These are phyloP conservation scores for Tetranychus truncatus DNA, from an alignment of 2,888 invertebrate genomes.

Conservation along the genomic window DNA sequence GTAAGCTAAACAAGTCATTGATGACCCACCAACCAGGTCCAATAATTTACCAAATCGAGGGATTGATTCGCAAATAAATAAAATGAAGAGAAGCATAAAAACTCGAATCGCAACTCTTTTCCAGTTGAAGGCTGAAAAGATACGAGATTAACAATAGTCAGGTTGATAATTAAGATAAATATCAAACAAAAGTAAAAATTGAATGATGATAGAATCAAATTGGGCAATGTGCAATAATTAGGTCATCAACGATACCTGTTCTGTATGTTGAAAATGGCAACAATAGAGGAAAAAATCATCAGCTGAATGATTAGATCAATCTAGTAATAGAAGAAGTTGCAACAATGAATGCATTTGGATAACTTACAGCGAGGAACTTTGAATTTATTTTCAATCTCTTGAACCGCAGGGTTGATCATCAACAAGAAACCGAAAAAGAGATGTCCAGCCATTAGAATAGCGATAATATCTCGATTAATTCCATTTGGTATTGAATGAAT, in stretches of 20 bases:
- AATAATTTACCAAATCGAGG: conserved; percentile 70
- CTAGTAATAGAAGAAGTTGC: not conserved
- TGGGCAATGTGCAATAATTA: no score
- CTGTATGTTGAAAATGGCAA: no score
- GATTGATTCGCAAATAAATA: conserved; percentile 59
- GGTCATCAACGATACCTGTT: no score
- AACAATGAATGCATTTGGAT: not conserved
- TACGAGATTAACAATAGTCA: not conserved
- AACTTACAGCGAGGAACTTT: conserved; percentile 50
- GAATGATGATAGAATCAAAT: not conserved
- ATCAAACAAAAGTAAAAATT: not conserved
- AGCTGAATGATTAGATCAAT: no score
- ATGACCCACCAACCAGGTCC: conserved; percentile 63
- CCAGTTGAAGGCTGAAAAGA: conserved; percentile 21
- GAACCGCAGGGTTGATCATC: conserved; percentile 50
- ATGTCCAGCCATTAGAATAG: conserved; percentile 46
- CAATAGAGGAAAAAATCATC: no score
- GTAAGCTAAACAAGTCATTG: conserved; percentile 64
- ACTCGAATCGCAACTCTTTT: conserved; percentile 53
- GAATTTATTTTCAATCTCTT: conserved; percentile 59
- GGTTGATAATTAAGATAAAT: not conserved
- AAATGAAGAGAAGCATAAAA: conserved; percentile 47
- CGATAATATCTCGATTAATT: conserved; percentile 40
- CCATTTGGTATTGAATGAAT: conserved; percentile 46
- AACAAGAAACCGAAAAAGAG: conserved; percentile 48